Base-by-base conservation (phyloP, 1,140 invertebrate species). In the Pinna nobilis region DNA sequence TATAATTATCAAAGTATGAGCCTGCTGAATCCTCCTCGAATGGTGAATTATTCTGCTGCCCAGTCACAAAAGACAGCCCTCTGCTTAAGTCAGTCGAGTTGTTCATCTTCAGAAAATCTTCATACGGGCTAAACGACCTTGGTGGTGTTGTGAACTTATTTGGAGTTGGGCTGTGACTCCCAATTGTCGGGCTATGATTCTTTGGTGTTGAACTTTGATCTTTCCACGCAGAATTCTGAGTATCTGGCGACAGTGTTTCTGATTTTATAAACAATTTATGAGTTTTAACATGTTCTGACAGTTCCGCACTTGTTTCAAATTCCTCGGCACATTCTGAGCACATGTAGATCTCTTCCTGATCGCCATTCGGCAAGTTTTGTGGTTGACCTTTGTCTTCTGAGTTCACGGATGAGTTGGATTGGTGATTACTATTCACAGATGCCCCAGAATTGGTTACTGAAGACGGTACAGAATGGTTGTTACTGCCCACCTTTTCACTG, bases 241-340 rank as follows among this genome's bases (percentile, higher is more conserved):
- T 25, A 35, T 49, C 47, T 39, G 41, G 32, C 23, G 47, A 37
- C 35, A 39, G 20, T n/a, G 23, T 63, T 13, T 60, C 47, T 11
- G 39, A 47, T n/a, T 51, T 57, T 2, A 57, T 39, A 18, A 50
- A 39, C 0, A 70, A 35, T 13, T 70, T 59, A 28, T 76, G 74
- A 33, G 51, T 61, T 50, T 76, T 65, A 15, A 60, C 68, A 60
- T 76, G 74, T 61, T 60, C 44, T 28, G 70, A 53, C n/a, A 70
- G 20, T 61, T 76, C 67, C 28, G 60, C 60, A 51, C 64, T 60
- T 55, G 51, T 66, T 13, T 70, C 61, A 65, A 70, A 76, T 3
- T 70, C 68, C 30, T 76, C 74, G 11, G 67, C 67, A 76, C 74
- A 76, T 60, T 70, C 68, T 51, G 66, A 70, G 37, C 74, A 76